phyloP scores from a whole-genome alignment of 2,888 invertebrate species.

The Dermolepida albohirtum region DNA sequence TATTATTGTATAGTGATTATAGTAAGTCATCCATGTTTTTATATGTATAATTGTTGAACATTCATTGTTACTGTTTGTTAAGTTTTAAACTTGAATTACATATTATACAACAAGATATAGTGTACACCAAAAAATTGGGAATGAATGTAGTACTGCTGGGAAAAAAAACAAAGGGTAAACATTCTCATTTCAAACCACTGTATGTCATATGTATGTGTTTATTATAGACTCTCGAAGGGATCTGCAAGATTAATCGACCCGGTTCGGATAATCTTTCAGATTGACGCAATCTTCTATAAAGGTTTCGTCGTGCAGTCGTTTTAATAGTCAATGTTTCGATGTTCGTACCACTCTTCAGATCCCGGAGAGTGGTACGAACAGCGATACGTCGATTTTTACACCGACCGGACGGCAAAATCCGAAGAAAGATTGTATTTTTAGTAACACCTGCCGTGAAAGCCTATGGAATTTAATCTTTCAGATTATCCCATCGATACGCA shows the following conservation, averaged over 20 bases:
- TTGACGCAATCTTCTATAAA: too few relatives aligned
- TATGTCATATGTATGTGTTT: slow-evolving; percentile 37
- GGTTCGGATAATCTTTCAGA: not conserved
- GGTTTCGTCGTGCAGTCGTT: too few relatives aligned
- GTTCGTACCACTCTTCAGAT: too few relatives aligned
- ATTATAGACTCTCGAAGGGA: slow-evolving; percentile 16
- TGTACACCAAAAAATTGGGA: slow-evolving; percentile 18
- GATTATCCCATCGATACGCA: slow-evolving; percentile 13
- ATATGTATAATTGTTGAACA: slow-evolving; percentile 29
- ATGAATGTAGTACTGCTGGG: slow-evolving; percentile 14
- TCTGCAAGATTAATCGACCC: slow-evolving; percentile 15
- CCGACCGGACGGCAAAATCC: too few relatives aligned
- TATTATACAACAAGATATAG: slow-evolving; percentile 21
- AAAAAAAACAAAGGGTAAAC: too few relatives aligned
- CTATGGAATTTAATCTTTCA: slow-evolving; percentile 10
- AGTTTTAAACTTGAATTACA: slow-evolving; percentile 20
- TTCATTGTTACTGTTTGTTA: slow-evolving; percentile 29
- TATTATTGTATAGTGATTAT: slow-evolving; percentile 4
- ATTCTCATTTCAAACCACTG: slow-evolving; percentile 16
- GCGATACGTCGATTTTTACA: too few relatives aligned
- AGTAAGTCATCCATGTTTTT: slow-evolving; percentile 10
- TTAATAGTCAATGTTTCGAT: too few relatives aligned
- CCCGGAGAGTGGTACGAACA: too few relatives aligned
- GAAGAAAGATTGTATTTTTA: too few relatives aligned
- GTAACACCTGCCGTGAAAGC: too few relatives aligned